A percentile compares a stretch with the other conserved stretches of the same genome.
Evolutionary conservation across 2,888 invertebrate species (phyloP).

Genomic region (Cotesia congregata): DNA sequence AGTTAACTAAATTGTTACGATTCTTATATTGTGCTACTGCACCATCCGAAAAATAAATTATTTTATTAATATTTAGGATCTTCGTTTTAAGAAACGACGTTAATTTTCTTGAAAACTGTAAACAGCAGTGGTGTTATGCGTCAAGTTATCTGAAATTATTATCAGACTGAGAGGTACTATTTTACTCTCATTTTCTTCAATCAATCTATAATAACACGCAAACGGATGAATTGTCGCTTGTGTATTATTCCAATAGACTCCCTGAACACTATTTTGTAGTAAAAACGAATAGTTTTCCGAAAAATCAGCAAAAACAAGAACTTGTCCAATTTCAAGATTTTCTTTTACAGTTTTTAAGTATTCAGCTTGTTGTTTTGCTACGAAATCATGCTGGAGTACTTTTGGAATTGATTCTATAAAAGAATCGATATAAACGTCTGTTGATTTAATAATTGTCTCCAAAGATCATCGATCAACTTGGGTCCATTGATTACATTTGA

Average conservation of each 20-base stretch:
- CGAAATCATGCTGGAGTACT: slow-evolving; percentile 41
- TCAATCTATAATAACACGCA: slow-evolving; percentile 35
- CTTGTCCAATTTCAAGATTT: slow-evolving; percentile 36
- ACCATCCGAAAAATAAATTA: slow-evolving; percentile 44
- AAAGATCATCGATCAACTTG: slow-evolving; percentile 44
- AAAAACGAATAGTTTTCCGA: slow-evolving; percentile 44
- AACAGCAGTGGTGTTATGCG: slow-evolving; percentile 41
- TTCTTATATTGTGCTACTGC: slow-evolving; percentile 40
- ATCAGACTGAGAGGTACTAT: slow-evolving; percentile 40
- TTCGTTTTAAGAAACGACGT: slow-evolving; percentile 34
- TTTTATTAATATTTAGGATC: slow-evolving; percentile 30
- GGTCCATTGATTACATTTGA: slow-evolving; percentile 48
- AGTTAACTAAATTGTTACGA: neutral
- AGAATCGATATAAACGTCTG: slow-evolving; percentile 40
- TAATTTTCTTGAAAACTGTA: slow-evolving; percentile 36
- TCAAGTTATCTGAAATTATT: slow-evolving; percentile 45
- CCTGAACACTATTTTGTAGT: too few species aligned
- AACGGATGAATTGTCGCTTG: slow-evolving; percentile 47
- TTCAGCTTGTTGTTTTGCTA: slow-evolving; percentile 41
- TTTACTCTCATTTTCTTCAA: slow-evolving; percentile 21
- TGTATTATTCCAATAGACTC: slow-evolving; percentile 45
- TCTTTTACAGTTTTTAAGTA: slow-evolving; percentile 39
- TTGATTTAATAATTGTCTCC: slow-evolving; percentile 43
- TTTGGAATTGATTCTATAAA: slow-evolving; percentile 38
- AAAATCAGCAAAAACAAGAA: slow-evolving; percentile 43